Conservation (phyloP, 2,113 vertebrate genomes). For the Rousettus leschenaultii region DNA sequence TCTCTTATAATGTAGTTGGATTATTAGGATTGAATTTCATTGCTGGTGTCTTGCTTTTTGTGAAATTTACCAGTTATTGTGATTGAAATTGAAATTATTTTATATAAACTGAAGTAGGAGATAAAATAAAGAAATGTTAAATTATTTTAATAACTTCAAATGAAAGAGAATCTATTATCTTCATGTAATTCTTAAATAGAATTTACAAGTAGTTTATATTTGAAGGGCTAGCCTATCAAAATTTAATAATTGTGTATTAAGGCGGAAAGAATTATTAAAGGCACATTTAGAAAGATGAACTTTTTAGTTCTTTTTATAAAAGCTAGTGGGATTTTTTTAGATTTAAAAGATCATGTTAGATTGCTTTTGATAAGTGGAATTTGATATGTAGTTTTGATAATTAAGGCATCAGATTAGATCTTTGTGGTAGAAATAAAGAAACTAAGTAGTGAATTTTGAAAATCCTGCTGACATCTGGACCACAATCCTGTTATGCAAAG, state of each 20-base stretch:
- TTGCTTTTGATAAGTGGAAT: constrained; percentile 20
- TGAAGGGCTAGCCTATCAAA: constrained; percentile 45
- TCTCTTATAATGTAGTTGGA: background rate
- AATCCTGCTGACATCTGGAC: background rate
- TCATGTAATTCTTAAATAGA: background rate
- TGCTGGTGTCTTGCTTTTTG: constrained; percentile 22
- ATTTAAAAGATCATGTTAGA: background rate
- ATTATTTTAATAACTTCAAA: constrained; percentile 49
- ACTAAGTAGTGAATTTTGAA: background rate
- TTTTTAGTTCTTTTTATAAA: constrained; percentile 3
- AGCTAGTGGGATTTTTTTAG: background rate
- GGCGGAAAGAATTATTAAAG: constrained; percentile 15
- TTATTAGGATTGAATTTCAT: constrained; percentile 18
- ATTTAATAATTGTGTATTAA: background rate
- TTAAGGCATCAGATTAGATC: background rate
- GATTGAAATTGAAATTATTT: constrained; percentile 31
- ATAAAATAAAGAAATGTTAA: constrained; percentile 25
- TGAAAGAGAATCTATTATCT: background rate
- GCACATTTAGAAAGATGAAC: constrained; percentile 3
- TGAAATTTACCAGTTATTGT: constrained; percentile 21
- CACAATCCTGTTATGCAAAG: background rate
- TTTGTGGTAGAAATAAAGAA: constrained; percentile 2
- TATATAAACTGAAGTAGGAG: constrained; percentile 28
- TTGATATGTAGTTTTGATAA: background rate
- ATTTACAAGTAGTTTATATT: constrained; percentile 25